Evolutionary conservation across 2,888 invertebrate species (phyloP).

Genomic region (Pyrrhosoma nymphula): DNA sequence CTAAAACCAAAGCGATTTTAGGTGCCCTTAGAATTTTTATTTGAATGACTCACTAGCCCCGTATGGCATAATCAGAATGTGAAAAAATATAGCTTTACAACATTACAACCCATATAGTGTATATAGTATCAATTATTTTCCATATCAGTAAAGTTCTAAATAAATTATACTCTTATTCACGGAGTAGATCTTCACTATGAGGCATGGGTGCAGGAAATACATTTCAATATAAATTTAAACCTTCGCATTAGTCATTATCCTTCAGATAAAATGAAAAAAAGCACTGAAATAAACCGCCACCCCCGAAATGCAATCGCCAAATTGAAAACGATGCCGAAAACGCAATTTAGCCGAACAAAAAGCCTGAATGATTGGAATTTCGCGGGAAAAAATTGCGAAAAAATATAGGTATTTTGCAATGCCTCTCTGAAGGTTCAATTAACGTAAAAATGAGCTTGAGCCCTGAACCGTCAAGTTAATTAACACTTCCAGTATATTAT

Average conservation of each 20-base stretch:
- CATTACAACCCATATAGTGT: too few species aligned
- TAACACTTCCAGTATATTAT: not conserved
- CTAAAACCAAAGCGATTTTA: too few species aligned
- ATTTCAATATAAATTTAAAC: not conserved
- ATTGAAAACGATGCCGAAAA: not conserved
- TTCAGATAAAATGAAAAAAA: not conserved
- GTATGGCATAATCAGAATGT: too few species aligned
- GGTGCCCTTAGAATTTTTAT: too few species aligned
- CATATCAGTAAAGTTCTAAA: too few species aligned
- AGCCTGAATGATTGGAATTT: not conserved
- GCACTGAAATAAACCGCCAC: not conserved
- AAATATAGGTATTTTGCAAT: not conserved
- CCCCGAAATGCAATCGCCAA: not conserved
- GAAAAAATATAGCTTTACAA: too few species aligned
- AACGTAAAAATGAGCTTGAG: not conserved
- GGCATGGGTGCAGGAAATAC: too few species aligned
- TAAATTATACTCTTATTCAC: too few species aligned
- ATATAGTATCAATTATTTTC: too few species aligned
- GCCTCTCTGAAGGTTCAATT: not conserved
- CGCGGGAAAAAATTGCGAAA: not conserved
- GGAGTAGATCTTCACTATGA: too few species aligned
- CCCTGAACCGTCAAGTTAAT: not conserved
- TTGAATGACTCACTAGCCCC: too few species aligned
- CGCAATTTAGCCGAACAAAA: not conserved
- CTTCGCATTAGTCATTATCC: not conserved